Evolutionary conservation across 2,888 invertebrate genomes (phyloP), one percentile per base, ranked within the genome.

Genomic region (Lathronympha strigana): DNA sequence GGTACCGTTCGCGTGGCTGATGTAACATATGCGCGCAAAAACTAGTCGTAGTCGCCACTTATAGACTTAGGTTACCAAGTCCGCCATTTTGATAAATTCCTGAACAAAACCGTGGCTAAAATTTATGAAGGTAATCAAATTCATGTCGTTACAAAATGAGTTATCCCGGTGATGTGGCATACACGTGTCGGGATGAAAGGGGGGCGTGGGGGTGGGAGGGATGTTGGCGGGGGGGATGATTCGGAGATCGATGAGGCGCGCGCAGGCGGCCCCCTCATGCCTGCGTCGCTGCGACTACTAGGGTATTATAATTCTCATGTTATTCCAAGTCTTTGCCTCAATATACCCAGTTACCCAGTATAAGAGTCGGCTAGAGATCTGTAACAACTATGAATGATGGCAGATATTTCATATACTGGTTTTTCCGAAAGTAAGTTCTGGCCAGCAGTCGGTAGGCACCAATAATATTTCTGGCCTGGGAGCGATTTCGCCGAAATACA

Each of bases 31-130:
- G 67, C 66, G 64, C 75, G 76, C 77, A 86, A 86, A 86, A 87
- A 86, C 84, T 85, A 77, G 86, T 83, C 83, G 79, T 85, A 77
- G 86, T 83, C 83, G 79, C 81, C 81, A 84, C 84, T 83, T 84
- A 83, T 71, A 74, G 69, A 47, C 43, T 76, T 76, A 74, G 71
- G 80, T 82, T 80, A 77, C 79, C 71, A 77, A n/a, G n/a, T 68
- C 70, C 69, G 71, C 71, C 73, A 72, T 73, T 66, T 72, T 63
- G 40, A 40, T 47, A 23, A 36, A 53, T 36, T 36, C 36, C 21
- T 53, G 13, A 36, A 53, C 36, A 57, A 60, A 60, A 63, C 63
- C 31, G 21, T 31, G 9, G 9, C 19, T 23, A 36, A 38, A 25
- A 43, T 40, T 31, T 28, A 51, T 64, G 31, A 19, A 45, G 25